A percentile compares a stretch with the other conserved stretches of the same genome.
Evolutionary conservation across 1,140 invertebrate species (phyloP).

Genomic region (Hirudo medicinalis): DNA sequence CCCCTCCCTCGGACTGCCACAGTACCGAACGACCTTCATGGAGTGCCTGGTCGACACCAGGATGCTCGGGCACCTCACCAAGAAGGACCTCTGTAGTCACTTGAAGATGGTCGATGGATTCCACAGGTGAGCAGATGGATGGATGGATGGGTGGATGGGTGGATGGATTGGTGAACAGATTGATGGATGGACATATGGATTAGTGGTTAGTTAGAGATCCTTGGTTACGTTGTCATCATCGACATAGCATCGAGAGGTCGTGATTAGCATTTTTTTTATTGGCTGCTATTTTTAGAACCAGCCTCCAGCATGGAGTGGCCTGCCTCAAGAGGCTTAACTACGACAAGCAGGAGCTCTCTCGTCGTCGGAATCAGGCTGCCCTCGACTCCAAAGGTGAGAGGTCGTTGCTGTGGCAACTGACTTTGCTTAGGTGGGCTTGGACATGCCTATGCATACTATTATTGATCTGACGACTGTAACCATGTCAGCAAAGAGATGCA

Average conservation of each 20-base stretch:
- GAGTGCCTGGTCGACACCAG: slow-evolving; percentile 97
- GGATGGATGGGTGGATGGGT: too few relatives aligned
- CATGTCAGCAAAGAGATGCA: too few relatives aligned
- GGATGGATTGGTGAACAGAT: too few relatives aligned
- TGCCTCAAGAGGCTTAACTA: slow-evolving; percentile 95
- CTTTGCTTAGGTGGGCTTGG: too few relatives aligned
- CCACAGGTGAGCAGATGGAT: slow-evolving; percentile 59
- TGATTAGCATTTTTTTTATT: too few relatives aligned
- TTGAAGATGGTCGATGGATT: slow-evolving; percentile 99
- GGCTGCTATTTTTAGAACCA: slow-evolving; percentile 56
- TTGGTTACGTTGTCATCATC: not conserved
- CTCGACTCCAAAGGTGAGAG: slow-evolving; percentile 53
- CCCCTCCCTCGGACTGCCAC: slow-evolving; percentile 79
- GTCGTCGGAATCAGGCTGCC: slow-evolving; percentile 65
- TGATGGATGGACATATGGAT: not conserved
- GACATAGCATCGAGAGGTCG: not conserved
- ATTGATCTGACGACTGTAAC: too few relatives aligned
- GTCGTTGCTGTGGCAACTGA: too few relatives aligned
- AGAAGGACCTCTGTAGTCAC: slow-evolving; percentile 90
- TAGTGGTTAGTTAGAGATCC: not conserved
- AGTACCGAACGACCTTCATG: slow-evolving; percentile 97
- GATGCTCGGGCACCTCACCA: slow-evolving; percentile 97
- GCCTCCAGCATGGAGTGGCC: slow-evolving; percentile 93
- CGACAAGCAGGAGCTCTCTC: slow-evolving; percentile 82
- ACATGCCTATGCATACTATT: too few relatives aligned